Conservation (phyloP, 2,888 invertebrate species). For the Troglohyphantes excavatus region DNA sequence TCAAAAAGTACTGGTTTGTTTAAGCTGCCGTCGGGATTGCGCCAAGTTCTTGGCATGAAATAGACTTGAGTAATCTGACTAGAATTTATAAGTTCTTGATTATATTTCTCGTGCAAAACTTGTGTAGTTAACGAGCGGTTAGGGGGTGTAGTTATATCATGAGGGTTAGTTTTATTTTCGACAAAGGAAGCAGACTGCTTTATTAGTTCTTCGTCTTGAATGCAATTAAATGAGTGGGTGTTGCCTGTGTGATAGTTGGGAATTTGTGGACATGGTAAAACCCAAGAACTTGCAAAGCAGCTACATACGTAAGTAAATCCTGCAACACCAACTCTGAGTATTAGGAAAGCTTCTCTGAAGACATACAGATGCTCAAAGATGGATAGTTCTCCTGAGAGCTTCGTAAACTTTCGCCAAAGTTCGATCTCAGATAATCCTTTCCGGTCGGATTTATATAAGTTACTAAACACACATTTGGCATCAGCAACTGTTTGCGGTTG, state of each 20-base stretch:
- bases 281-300: constrained; percentile 39
- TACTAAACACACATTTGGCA: constrained; percentile 47
- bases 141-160: too few species aligned
- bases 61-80: background rate
- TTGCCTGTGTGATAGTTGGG: too few species aligned
- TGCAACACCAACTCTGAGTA: constrained; percentile 42
- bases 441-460: background rate
- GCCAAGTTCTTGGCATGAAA: constrained; percentile 87
- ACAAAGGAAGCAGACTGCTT: too few species aligned
- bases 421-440: constrained; percentile 33
- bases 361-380: constrained; percentile 37
- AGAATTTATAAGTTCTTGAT: too few species aligned
- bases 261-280: constrained; percentile 18
- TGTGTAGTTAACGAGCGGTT: too few species aligned
- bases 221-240: too few species aligned
- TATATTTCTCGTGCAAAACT: too few species aligned
- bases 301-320: constrained; percentile 50
- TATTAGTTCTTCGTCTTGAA: too few species aligned
- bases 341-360: constrained; percentile 25
- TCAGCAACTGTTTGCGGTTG: constrained; percentile 33
- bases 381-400: constrained; percentile 28
- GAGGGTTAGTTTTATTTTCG: too few species aligned
- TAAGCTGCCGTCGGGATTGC: constrained; percentile 88
- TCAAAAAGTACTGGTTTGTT: constrained; percentile 87
- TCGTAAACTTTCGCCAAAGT: constrained; percentile 37